A percentile compares a stretch with the other conserved stretches of the same genome.
Evolutionary conservation across 2,797 vertebrate genomes (phyloP).

Genomic region (Austrolebias charrua): DNA sequence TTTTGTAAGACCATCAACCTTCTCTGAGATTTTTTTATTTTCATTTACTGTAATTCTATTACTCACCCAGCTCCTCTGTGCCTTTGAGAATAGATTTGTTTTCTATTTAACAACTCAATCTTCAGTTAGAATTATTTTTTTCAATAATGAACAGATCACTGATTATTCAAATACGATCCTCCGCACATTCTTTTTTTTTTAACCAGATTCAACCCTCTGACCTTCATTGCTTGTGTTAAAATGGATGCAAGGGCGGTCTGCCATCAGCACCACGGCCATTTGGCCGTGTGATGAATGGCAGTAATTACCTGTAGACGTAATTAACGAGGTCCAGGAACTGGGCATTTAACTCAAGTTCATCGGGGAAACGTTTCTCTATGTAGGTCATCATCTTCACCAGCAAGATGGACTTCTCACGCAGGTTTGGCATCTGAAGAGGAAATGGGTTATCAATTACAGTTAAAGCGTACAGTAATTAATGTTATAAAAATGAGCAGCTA

Average conservation of each 20-base stretch:
- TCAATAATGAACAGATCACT: background rate
- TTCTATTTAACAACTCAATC: background rate
- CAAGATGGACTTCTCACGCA: conserved; percentile 96
- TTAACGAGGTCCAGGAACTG: conserved; percentile 99
- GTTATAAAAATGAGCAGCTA: background rate
- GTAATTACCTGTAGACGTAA: conserved; percentile 98
- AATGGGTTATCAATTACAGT: background rate
- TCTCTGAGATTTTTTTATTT: conserved; percentile 11
- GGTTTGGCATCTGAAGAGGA: conserved; percentile 88
- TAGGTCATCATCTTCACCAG: conserved; percentile 99
- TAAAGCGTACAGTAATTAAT: background rate
- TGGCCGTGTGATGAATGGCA: conserved; percentile 78
- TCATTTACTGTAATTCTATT: conserved; percentile 7
- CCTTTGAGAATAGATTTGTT: conserved; percentile 3
- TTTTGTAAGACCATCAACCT: conserved; percentile 16
- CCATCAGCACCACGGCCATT: conserved; percentile 53
- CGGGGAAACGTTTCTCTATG: conserved; percentile 98
- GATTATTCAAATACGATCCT: conserved; percentile 24
- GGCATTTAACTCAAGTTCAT: conserved; percentile 98
- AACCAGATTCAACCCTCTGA: conserved; percentile 39
- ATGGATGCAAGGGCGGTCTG: conserved; percentile 60
- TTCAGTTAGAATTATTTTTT: background rate
- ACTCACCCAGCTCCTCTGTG: background rate
- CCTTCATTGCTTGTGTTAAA: conserved; percentile 61
- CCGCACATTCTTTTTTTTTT: conserved; percentile 1